Base-by-base conservation (phyloP, 2,113 vertebrate genomes). In the Alectura lathami region DNA sequence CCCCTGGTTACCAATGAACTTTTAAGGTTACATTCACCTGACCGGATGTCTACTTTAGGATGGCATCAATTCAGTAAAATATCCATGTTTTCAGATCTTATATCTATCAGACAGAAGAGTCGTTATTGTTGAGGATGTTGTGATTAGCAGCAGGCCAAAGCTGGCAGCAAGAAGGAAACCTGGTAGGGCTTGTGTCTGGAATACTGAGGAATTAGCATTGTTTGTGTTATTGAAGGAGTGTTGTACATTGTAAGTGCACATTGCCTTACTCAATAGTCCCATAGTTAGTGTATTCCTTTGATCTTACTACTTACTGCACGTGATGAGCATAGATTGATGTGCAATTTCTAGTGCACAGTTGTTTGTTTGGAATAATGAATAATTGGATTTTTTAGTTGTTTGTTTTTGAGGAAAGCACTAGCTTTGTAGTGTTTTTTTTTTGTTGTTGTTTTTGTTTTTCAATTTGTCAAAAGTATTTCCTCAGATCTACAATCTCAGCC, bases 211-310 rank as follows among this genome's bases (percentile, higher is more conserved):
- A 51, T 34, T 22, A 80, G 30, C 38, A 11, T 26, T 24, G 11
- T 29, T 36, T 32, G 15, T 56, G 27, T 21, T 47, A 32, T 11
- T 75, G 40, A 36, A 0, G 1, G 24, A 3, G 5, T 20, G 6
- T 63, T 81, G 8, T n/a, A n/a, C n/a, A n/a, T n/a, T n/a, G n/a
- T n/a, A n/a, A n/a, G n/a, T 0, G 0, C 29, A 54, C 29, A 22
- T n/a, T 18, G 7, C 15, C 38, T 67, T 79, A 20, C 27, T 63
- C 47, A 17, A 50, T 14, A 38, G 6, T 42, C 11, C 17, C 30
- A 24, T 6, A 54, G 20, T 51, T 29, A 30, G 4, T n/a, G 15
- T 53, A 20, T 16, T 32, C 4, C n/a, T 67, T 70, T 78, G 11
- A 40, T 56, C 7, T 69, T 68, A 22, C 4, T 40, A 16, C 12